Percentiles rank a stretch among this genome's conserved stretches.
Conservation (phyloP, 2,113 vertebrate species). For the Lota lota region DNA sequence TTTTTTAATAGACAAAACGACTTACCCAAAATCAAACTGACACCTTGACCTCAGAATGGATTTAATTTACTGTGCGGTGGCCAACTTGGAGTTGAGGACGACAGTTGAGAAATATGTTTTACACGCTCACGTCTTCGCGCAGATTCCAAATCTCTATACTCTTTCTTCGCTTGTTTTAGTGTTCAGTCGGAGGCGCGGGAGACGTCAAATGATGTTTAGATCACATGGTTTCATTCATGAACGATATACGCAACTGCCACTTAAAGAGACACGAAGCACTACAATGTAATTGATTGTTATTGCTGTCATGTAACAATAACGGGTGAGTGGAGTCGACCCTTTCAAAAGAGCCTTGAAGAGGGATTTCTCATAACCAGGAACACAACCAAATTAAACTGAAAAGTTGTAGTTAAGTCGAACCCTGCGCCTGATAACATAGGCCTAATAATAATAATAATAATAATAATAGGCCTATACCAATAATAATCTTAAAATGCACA, state of each 20-base stretch:
- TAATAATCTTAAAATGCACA: too few species aligned
- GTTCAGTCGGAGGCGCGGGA: conserved; percentile 66
- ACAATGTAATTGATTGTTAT: conserved; percentile 32
- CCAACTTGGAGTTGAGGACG: conserved; percentile 34
- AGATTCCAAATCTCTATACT: conserved; percentile 65
- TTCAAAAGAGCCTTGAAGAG: too few species aligned
- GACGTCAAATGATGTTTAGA: conserved; percentile 92
- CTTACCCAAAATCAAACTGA: conserved; percentile 65
- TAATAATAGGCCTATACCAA: too few species aligned
- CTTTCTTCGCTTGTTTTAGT: conserved; percentile 66
- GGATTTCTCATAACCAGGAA: too few species aligned
- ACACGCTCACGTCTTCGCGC: conserved; percentile 61
- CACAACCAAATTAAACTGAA: too few species aligned
- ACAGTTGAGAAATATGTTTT: conserved; percentile 52
- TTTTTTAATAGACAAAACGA: conserved; percentile 22
- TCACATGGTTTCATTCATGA: conserved; percentile 96
- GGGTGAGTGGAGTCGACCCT: neutral
- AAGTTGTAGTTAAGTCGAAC: too few species aligned
- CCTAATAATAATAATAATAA: too few species aligned
- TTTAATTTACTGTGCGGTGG: conserved; percentile 28
- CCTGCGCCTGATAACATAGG: too few species aligned
- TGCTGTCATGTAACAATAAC: neutral
- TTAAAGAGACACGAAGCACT: conserved; percentile 69
- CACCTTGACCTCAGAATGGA: conserved; percentile 31
- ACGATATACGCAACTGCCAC: conserved; percentile 75